Evolutionary conservation across 2,797 vertebrate genomes (phyloP).

Genomic region (Anableps anableps): DNA sequence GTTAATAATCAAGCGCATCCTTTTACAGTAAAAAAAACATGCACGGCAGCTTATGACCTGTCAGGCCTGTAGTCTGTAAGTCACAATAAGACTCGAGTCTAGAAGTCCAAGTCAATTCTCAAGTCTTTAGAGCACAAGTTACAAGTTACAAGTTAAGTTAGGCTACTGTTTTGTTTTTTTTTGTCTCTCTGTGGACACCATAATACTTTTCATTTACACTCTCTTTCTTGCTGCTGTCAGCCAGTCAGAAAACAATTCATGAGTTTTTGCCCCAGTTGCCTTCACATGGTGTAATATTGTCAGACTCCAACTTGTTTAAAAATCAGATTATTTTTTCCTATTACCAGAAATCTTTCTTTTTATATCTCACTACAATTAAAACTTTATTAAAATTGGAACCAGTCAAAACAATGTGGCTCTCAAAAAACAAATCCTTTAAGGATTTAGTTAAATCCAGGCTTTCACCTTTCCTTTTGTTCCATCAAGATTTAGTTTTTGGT

Average conservation of each 20-base stretch:
- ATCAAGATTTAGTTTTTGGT: neutral
- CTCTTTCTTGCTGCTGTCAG: neutral
- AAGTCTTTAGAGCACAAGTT: no score
- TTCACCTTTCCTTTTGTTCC: neutral
- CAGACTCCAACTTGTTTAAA: neutral
- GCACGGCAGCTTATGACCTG: no score
- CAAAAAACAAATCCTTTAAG: neutral
- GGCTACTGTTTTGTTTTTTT: neutral
- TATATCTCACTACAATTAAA: neutral
- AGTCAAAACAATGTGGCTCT: neutral
- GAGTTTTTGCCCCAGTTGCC: neutral
- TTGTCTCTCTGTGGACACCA: neutral
- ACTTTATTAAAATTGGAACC: neutral
- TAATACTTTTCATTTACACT: neutral
- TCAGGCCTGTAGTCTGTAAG: no score
- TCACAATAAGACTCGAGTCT: no score
- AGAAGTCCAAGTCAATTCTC: no score
- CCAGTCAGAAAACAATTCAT: neutral
- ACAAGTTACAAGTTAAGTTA: no score
- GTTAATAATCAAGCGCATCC: no score
- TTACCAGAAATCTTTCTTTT: neutral
- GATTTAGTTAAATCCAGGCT: neutral
- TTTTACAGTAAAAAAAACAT: no score
- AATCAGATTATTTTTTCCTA: neutral
- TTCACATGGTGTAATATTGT: neutral